Conservation (phyloP, 2,797 vertebrate genomes). For the Telmatherina bonti region DNA sequence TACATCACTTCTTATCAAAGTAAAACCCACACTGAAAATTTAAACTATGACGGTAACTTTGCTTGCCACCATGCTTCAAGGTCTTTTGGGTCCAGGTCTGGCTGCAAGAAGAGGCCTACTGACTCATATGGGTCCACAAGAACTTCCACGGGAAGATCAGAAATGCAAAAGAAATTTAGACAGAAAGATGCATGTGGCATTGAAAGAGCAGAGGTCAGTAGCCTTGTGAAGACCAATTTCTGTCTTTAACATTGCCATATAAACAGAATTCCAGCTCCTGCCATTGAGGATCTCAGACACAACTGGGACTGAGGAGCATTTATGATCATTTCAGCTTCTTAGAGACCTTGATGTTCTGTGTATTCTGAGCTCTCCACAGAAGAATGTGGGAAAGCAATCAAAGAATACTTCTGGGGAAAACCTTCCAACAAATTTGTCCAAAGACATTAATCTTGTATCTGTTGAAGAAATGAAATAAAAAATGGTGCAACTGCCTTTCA, state of each 20-base stretch:
- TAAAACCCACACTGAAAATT: too few relatives aligned
- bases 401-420: background rate
- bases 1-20: background rate
- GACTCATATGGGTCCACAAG: constrained; percentile 1
- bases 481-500: too few relatives aligned
- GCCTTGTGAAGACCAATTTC: background rate
- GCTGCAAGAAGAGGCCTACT: background rate
- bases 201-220: background rate
- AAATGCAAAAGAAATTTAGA: background rate
- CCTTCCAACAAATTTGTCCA: background rate
- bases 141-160: background rate
- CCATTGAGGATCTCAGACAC: background rate
- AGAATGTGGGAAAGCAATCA: background rate
- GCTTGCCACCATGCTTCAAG: background rate
- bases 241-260: background rate
- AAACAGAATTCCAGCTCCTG: background rate
- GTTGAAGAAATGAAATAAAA: too few relatives aligned
- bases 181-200: background rate
- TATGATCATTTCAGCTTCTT: background rate
- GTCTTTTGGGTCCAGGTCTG: background rate
- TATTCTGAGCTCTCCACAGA: background rate
- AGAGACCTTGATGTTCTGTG: background rate
- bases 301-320: background rate
- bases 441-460: too few relatives aligned
- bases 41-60: background rate